A percentile compares a stretch with the other conserved stretches of the same genome.
Conservation (phyloP, 1,140 invertebrate species). For the Saccostrea cuccullata region DNA sequence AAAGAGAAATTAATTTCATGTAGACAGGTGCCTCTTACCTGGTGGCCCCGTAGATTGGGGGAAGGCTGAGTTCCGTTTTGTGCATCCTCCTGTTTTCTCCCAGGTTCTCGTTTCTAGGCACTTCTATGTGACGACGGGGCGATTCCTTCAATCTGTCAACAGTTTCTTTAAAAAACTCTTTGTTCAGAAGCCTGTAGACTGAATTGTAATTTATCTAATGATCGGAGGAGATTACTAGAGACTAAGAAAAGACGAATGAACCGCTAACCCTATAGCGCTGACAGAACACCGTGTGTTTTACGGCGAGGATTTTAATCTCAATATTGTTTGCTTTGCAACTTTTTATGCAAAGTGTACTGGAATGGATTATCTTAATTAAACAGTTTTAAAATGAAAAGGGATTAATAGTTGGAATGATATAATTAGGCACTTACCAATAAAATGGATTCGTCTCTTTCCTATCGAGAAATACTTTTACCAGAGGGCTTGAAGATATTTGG, state of each 20-base stretch:
- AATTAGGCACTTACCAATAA: slow-evolving; percentile 26
- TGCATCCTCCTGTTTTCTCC: slow-evolving; percentile 7
- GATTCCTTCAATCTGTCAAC: background rate
- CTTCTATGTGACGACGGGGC: slow-evolving; percentile 17
- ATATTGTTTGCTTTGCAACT: slow-evolving; percentile 34
- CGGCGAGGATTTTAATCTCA: slow-evolving; percentile 4
- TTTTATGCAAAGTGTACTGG: slow-evolving; percentile 21
- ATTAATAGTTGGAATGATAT: slow-evolving; percentile 13
- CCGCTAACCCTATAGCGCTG: background rate
- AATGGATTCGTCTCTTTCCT: slow-evolving; percentile 6
- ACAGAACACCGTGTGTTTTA: background rate
- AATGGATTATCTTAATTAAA: slow-evolving; percentile 38
- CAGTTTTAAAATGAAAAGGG: slow-evolving; percentile 23
- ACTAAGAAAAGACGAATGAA: background rate
- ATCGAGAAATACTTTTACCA: slow-evolving; percentile 1
- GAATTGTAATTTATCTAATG: slow-evolving; percentile 14
- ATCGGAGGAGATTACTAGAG: slow-evolving; percentile 2
- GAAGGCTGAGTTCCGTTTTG: slow-evolving; percentile 17
- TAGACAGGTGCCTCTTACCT: background rate
- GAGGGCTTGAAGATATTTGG: background rate
- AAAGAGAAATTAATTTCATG: too few relatives aligned
- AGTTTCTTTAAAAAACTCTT: slow-evolving; percentile 21
- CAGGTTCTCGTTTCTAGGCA: slow-evolving; percentile 16
- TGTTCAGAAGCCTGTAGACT: slow-evolving; percentile 14
- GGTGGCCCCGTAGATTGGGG: slow-evolving; percentile 26